Percentiles rank a stretch among this genome's conserved stretches.
Evolutionary conservation across 2,113 vertebrate genomes (phyloP).

Genomic region (Brachyistius frenatus): DNA sequence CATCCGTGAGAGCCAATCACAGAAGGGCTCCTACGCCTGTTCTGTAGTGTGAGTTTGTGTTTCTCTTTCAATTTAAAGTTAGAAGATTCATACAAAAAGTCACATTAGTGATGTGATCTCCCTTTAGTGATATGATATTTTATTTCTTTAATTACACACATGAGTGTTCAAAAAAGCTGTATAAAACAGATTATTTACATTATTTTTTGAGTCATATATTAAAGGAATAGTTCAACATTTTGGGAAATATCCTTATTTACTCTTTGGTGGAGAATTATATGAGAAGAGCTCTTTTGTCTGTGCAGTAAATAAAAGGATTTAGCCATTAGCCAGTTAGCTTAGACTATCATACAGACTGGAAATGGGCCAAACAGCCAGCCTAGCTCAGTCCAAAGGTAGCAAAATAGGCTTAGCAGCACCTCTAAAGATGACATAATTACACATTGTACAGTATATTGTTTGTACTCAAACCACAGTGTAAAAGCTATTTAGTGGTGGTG

Average conservation of each 20-base stretch:
- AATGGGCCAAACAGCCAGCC: background rate
- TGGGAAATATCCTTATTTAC: no score
- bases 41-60: slow-evolving; percentile 93
- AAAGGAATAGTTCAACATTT: no score
- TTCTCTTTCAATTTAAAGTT: background rate
- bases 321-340: no score
- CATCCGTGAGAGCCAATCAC: slow-evolving; percentile 95
- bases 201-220: no score
- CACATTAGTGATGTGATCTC: background rate
- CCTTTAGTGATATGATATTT: background rate
- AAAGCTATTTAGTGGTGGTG: no score
- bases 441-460: background rate
- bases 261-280: no score
- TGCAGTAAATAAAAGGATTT: no score
- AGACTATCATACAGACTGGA: background rate
- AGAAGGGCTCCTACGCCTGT: slow-evolving; percentile 97
- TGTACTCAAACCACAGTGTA: background rate
- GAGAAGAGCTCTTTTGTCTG: no score
- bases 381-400: background rate
- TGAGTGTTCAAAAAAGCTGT: no score
- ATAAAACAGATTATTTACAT: no score
- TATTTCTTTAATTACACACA: background rate
- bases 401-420: background rate
- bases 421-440: slow-evolving; percentile 5
- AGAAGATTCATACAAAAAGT: background rate